Evolutionary conservation across 2,797 vertebrate genomes (phyloP).

Genomic region (Luscinia megarhynchos): DNA sequence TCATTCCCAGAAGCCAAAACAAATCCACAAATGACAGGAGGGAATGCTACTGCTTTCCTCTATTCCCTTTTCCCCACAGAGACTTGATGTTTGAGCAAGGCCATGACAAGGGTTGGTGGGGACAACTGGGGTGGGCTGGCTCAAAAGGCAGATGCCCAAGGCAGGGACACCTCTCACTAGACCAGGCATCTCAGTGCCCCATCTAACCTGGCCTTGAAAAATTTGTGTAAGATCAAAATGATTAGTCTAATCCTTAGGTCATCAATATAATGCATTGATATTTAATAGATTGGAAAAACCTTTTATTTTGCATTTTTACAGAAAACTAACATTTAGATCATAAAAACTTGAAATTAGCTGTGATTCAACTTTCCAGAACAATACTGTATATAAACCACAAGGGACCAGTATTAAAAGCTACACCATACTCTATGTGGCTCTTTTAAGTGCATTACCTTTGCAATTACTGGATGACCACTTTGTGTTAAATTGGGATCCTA

Average conservation of each 20-base stretch:
- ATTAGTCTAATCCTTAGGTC: neutral
- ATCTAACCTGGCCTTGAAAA: neutral
- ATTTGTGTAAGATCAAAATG: neutral
- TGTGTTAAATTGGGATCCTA: neutral
- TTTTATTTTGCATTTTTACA: neutral
- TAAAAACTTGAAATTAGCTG: neutral
- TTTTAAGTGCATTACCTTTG: neutral
- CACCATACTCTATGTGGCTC: fast-evolving
- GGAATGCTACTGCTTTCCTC: neutral
- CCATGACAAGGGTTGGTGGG: fast-evolving
- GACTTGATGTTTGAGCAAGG: neutral
- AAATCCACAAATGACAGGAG: neutral
- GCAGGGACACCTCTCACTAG: neutral
- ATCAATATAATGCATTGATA: neutral
- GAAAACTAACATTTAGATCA: neutral
- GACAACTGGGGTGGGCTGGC: neutral
- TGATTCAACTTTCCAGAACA: neutral
- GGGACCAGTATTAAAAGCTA: neutral
- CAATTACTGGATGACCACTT: neutral
- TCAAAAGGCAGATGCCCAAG: neutral
- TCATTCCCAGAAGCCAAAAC: neutral
- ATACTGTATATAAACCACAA: neutral
- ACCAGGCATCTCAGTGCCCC: neutral
- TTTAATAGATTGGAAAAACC: neutral
- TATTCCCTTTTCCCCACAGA: neutral